Base-by-base conservation (phyloP, 2,888 invertebrate species). In the Flexamia atlantica region DNA sequence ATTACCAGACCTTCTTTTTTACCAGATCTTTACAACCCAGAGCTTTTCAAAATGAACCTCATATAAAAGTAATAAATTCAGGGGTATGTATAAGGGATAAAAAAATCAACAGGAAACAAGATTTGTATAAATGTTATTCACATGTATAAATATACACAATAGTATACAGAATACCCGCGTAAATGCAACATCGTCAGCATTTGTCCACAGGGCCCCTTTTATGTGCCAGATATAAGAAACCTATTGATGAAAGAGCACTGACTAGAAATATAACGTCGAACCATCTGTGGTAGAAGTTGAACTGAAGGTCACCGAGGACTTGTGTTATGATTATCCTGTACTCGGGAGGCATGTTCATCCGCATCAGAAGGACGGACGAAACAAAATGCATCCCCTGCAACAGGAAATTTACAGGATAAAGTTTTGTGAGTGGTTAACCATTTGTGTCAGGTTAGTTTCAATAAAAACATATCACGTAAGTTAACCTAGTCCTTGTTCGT, bases 261-360 rank as follows among this genome's bases (percentile, higher is more conserved):
- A 99, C 96, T 85, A 99, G 92, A 90, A 99, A 99, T 89, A 99
- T 99, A 4, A 99, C 99, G 90, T 99, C 99, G 90, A 99, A 99
- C 99, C 99, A 99, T 85, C 99, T 93, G 90, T 99, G 99, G 90
- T 99, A 99, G 92, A 99, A 99, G 90, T 97, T 98, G 89, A 99
- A 99, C 90, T 99, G 99, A 85, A 99, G 91, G 89, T 99, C 99
- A 0, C 99, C 99, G 23, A 99, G 90, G 0, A 99, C 99, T 92
- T 96, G 94, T 0, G 96, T 96, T 85, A 97, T 95, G 79, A 99
- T 99, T 72, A 95, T 95, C 50, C 99, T 93, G 90, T 99, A 99
- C 90, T 99, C 98, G 0, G 96, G 94, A 0, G 99, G 99, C 98
- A 99, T 98, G 90, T 99, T 99, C 99, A 99, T 99, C 40, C 99